A percentile compares a stretch with the other conserved stretches of the same genome.
Conservation (phyloP, 2,113 vertebrate species). For the Rostratula benghalensis region DNA sequence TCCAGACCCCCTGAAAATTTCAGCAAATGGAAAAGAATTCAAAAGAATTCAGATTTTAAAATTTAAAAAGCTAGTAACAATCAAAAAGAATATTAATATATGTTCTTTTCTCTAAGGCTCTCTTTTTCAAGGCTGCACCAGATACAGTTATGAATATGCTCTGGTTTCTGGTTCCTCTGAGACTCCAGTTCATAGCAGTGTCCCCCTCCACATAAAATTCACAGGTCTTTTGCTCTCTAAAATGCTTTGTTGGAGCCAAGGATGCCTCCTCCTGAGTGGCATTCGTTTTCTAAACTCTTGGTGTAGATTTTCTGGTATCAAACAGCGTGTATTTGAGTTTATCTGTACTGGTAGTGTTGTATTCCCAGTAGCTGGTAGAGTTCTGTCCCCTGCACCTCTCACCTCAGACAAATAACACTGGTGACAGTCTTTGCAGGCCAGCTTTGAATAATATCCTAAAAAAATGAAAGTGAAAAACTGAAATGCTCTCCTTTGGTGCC, state of each 20-base stretch:
- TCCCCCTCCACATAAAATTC: conserved; percentile 58
- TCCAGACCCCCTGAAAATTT: conserved; percentile 83
- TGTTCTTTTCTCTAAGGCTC: conserved; percentile 71
- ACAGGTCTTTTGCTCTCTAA: not conserved
- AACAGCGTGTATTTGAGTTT: conserved; percentile 42
- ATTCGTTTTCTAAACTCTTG: conserved; percentile 20
- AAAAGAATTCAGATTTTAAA: conserved; percentile 80
- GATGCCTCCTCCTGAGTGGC: conserved; percentile 39
- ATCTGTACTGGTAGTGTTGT: conserved; percentile 57
- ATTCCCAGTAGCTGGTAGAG: conserved; percentile 36
- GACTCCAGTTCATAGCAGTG: conserved; percentile 53
- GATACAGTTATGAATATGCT: conserved; percentile 50
- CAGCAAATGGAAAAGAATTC: conserved; percentile 82
- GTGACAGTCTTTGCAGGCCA: not conserved
- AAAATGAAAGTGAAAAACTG: not conserved
- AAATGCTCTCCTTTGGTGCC: conserved; percentile 19
- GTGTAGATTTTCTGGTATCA: conserved; percentile 40
- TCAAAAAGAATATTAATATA: conserved; percentile 64
- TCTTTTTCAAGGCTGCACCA: conserved; percentile 73
- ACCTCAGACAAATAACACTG: not conserved
- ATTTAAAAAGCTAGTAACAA: conserved; percentile 32
- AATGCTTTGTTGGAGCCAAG: conserved; percentile 6
- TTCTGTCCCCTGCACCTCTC: not conserved
- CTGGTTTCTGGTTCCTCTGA: conserved; percentile 63
- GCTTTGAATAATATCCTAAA: not conserved